Percentiles rank a stretch among this genome's conserved stretches.
Evolutionary conservation across 2,888 invertebrate species (phyloP).

Genomic region (Loripinus fragilis): DNA sequence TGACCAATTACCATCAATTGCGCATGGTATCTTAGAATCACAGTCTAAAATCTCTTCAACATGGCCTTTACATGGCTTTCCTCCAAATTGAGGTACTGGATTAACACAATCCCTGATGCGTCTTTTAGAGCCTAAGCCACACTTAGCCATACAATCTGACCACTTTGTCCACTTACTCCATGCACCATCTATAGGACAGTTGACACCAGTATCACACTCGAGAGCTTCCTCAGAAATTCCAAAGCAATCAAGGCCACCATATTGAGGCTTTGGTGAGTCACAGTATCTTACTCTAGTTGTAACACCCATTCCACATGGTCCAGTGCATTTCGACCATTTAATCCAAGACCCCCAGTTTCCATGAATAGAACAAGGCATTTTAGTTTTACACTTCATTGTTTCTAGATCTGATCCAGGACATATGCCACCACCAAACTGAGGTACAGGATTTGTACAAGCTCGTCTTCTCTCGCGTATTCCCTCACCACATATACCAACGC

Average conservation of each 20-base stretch:
- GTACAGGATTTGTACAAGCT: conserved; percentile 44
- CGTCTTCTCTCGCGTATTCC: conserved; percentile 35
- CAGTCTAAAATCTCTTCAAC: conserved; percentile 38
- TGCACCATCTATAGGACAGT: conserved; percentile 44
- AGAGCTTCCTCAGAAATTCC: conserved; percentile 35
- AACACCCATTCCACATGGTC: conserved; percentile 38
- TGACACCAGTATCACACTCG: conserved; percentile 23
- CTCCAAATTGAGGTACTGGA: conserved; percentile 42
- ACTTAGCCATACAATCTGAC: conserved; percentile 40
- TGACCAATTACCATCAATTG: conserved; percentile 49
- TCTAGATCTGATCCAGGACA: conserved; percentile 39
- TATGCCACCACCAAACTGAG: conserved; percentile 32
- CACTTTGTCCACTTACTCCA: conserved; percentile 46
- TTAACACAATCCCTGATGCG: conserved; percentile 38
- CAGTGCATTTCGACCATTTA: conserved; percentile 34
- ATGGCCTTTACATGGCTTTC: conserved; percentile 36
- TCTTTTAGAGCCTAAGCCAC: conserved; percentile 37
- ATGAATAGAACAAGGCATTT: conserved; percentile 34
- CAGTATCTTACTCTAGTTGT: conserved; percentile 31
- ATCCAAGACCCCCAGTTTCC: conserved; percentile 44
- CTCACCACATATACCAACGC: conserved; percentile 41
- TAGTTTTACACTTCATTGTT: conserved; percentile 34
- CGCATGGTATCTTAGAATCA: conserved; percentile 27
- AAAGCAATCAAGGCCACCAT: conserved; percentile 42
- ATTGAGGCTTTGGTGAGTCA: conserved; percentile 42